Evolutionary conservation across 1,140 invertebrate species (phyloP), one percentile per base, ranked within the genome.

Genomic region (Hyposmocoma kahamanoa): DNA sequence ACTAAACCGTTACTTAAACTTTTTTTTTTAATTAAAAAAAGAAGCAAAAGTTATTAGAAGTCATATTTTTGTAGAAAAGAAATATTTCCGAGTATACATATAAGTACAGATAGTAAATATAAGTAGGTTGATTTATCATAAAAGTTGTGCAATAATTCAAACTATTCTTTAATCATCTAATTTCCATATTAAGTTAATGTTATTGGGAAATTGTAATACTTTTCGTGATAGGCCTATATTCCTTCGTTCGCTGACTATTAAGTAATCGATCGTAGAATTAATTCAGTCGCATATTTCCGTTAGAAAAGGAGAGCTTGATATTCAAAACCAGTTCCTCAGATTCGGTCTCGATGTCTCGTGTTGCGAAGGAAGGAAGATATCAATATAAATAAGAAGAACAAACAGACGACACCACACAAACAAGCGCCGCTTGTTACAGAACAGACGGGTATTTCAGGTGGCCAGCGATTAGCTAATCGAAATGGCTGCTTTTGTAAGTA

Each of bases 391-490:
- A 76, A 76, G 68, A 71, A 59, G 54, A 53, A n/a, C n/a, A 67
- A 67, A 52, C 50, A 50, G 49, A 48, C 48, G 54, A 72, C 59
- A 50, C 52, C 45, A 59, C 66, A 78, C 75, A 81, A 72, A 77
- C 79, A 72, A 76, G 67, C 67, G 51, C 46, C 50, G 70, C 64
- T 77, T 72, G 77, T 80, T 62, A 67, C 57, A 55, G 67, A 66
- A 62, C 44, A 72, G 45, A 82, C 77, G 77, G 63, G 52, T 67
- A 50, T 43, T 58, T 47, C 32, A 56, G n/a, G 78, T 82, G 57
- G 78, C 78, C 78, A 75, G 82, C 82, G 76, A 68, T 81, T 85
- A 85, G 82, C 82, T 85, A 81, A 68, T 68, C 62, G 62, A 57
- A 55, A 85, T 85, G 82, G 78, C 82, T 81, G 67, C 78, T 60